Evolutionary conservation across 2,888 invertebrate genomes (phyloP).

Genomic region (Drosophila meridionalis): DNA sequence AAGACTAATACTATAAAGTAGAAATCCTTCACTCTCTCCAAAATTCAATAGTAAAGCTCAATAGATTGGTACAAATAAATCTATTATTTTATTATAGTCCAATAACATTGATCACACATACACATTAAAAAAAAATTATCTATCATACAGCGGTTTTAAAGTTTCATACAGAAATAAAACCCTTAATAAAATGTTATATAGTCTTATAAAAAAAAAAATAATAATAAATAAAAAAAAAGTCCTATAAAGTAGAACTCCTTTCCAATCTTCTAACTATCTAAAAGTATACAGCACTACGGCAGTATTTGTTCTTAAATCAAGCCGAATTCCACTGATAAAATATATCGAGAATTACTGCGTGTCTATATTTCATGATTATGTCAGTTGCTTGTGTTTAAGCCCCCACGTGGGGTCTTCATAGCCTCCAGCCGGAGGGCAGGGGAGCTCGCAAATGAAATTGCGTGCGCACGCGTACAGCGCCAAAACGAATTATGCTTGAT

Average conservation of each 20-base stretch:
- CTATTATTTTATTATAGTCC: no score
- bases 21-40: no score
- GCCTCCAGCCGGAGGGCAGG: background rate
- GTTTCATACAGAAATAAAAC: no score
- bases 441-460: constrained; percentile 45
- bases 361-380: constrained; percentile 83
- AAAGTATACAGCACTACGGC: background rate
- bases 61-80: no score
- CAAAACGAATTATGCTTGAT: constrained; percentile 83
- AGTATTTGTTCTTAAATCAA: constrained; percentile 1
- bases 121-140: no score
- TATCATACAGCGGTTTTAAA: no score
- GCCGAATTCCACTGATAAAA: constrained; percentile 17
- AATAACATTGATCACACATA: no score
- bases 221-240: no score
- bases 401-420: constrained; percentile 62
- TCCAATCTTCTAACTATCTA: constrained; percentile 1
- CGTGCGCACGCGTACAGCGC: constrained; percentile 84
- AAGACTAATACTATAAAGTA: no score
- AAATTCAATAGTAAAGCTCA: no score
- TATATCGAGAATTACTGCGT: constrained; percentile 63
- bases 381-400: constrained; percentile 75
- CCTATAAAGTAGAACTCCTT: background rate
- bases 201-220: no score
- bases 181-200: no score